Percentiles rank a stretch among this genome's conserved stretches.
Evolutionary conservation across 2,797 vertebrate species (phyloP).

Genomic region (Kryptolebias ocellatus): DNA sequence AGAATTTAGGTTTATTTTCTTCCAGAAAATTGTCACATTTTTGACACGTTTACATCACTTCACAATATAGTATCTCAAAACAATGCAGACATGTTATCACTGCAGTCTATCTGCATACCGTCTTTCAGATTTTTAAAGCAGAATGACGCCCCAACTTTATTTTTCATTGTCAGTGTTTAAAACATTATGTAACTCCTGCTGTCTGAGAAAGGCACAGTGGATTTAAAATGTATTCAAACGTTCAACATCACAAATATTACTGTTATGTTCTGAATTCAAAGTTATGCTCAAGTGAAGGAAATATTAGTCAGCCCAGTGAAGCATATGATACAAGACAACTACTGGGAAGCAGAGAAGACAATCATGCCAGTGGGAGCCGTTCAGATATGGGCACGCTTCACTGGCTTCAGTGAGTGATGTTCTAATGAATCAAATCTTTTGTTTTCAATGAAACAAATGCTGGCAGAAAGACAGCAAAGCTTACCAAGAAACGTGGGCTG

Average conservation of each 20-base stretch:
- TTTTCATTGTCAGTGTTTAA: not conserved
- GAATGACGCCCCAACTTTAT: not conserved
- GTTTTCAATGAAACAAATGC: conserved; percentile 49
- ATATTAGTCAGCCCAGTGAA: conserved; percentile 71
- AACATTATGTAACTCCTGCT: conserved; percentile 5
- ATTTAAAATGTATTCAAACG: not conserved
- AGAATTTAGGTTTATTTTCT: not conserved
- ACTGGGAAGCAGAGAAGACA: conserved; percentile 58
- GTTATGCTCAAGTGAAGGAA: conserved; percentile 51
- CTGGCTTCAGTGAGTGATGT: conserved; percentile 56
- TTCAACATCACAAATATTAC: conserved; percentile 3
- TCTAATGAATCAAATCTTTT: conserved; percentile 63
- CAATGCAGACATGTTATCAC: not conserved
- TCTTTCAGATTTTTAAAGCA: conserved; percentile 1
- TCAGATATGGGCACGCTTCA: conserved; percentile 63
- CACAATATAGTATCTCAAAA: not conserved
- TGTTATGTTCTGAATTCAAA: conserved; percentile 39
- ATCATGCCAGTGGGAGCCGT: conserved; percentile 64
- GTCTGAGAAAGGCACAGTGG: not conserved
- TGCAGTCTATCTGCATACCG: too few species aligned
- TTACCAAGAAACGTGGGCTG: conserved; percentile 15
- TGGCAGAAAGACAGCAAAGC: conserved; percentile 27
- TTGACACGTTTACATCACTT: not conserved
- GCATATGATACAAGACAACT: conserved; percentile 67
- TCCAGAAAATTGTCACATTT: not conserved